Percentiles rank a stretch among this genome's conserved stretches.
Conservation (phyloP, 2,797 vertebrate genomes). For the Atherinosoma microstoma region DNA sequence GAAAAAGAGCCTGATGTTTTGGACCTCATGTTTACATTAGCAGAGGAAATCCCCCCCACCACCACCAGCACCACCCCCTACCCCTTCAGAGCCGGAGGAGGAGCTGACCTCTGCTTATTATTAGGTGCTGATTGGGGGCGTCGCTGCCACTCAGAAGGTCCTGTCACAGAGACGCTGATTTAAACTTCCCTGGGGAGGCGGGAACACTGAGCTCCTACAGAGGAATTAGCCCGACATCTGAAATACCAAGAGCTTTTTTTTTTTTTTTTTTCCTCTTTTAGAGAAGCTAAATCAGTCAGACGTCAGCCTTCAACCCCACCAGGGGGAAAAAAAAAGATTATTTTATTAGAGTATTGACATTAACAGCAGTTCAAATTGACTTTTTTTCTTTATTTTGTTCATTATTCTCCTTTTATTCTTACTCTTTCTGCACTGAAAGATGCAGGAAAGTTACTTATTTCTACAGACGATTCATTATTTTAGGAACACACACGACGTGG, state of each 20-base stretch:
- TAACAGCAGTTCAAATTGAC: too few relatives aligned
- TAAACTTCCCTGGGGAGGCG: slow-evolving; percentile 69
- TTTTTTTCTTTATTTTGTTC: too few relatives aligned
- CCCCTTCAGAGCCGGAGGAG: slow-evolving; percentile 25
- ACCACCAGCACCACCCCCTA: slow-evolving; percentile 10
- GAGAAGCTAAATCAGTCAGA: slow-evolving; percentile 62
- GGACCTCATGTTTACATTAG: slow-evolving; percentile 20
- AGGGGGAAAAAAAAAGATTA: not conserved
- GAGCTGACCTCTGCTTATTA: slow-evolving; percentile 70
- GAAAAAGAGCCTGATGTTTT: too few relatives aligned
- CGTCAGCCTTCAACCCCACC: slow-evolving; percentile 12
- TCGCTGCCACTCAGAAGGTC: slow-evolving; percentile 56
- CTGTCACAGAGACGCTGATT: slow-evolving; percentile 72
- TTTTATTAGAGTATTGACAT: too few relatives aligned
- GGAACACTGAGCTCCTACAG: slow-evolving; percentile 48
- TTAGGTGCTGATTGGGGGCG: slow-evolving; percentile 76
- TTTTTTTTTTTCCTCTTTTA: not conserved
- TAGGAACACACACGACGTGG: too few relatives aligned
- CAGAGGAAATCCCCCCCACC: slow-evolving; percentile 18
- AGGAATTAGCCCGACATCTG: slow-evolving; percentile 70
- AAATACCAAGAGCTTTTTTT: slow-evolving; percentile 30
- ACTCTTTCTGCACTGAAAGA: too few relatives aligned
- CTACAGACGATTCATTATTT: too few relatives aligned
- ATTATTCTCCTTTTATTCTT: too few relatives aligned
- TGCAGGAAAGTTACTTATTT: too few relatives aligned